These are phyloP conservation scores for Clepsis dumicolana DNA, from an alignment of 2,888 invertebrate species.

Conservation along the genomic window DNA sequence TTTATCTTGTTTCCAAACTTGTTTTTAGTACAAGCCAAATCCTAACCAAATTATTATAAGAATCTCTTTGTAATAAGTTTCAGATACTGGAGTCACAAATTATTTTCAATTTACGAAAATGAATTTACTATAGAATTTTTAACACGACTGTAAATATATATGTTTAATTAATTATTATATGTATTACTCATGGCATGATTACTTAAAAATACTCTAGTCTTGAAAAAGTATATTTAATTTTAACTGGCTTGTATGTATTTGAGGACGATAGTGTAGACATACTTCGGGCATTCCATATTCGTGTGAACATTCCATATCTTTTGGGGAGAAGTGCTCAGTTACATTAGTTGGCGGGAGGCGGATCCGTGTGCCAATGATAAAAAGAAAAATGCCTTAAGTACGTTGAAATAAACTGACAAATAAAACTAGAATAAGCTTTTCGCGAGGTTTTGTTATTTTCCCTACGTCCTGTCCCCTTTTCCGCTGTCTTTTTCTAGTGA, in stretches of 20 bases:
- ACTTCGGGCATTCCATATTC: constrained; percentile 70
- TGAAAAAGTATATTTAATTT: constrained; percentile 68
- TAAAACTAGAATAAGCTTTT: constrained; percentile 84
- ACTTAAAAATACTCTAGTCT: constrained; percentile 83
- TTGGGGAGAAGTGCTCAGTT: constrained; percentile 66
- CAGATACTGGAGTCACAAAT: constrained; percentile 70
- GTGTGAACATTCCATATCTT: constrained; percentile 73
- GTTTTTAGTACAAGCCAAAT: constrained; percentile 70
- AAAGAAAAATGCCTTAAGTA: constrained; percentile 84
- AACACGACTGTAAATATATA: constrained; percentile 61
- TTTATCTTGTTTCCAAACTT: constrained; percentile 44
- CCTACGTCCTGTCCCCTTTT: constrained; percentile 9
- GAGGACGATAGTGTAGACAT: constrained; percentile 57
- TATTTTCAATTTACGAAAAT: constrained; percentile 56
- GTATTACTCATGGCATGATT: constrained; percentile 75
- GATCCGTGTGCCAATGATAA: constrained; percentile 82
- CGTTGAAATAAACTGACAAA: constrained; percentile 81
- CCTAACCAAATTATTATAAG: constrained; percentile 71
- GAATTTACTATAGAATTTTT: constrained; percentile 48
- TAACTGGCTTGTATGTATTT: constrained; percentile 65
- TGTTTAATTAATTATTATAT: constrained; percentile 41
- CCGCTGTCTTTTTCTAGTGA: not conserved
- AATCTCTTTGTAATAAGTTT: constrained; percentile 57
- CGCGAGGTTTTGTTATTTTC: constrained; percentile 65
- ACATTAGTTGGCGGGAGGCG: constrained; percentile 62